These are phyloP conservation scores for Pseudomyrmex cubaensis DNA, from an alignment of 1,140 invertebrate genomes.

Conservation along the genomic window DNA sequence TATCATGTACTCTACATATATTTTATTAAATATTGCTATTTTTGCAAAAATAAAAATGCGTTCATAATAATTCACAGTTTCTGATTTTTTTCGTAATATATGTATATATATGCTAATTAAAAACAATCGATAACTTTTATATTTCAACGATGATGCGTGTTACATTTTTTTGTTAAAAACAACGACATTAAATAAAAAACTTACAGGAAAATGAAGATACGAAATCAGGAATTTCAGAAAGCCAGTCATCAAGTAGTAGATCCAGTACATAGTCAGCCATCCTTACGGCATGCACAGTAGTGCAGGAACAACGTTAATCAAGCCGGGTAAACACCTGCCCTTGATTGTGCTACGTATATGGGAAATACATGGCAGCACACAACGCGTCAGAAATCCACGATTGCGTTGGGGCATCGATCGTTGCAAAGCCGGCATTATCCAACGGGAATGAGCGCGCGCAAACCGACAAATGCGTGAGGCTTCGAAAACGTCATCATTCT, in stretches of 20 bases:
- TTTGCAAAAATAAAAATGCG: too few relatives aligned
- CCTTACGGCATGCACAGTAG: conserved; percentile 57
- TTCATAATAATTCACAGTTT: background rate
- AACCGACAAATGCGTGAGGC: conserved; percentile 62
- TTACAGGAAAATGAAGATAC: background rate
- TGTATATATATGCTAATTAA: background rate
- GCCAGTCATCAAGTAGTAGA: conserved; percentile 32
- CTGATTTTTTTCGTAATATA: background rate
- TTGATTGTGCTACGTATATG: conserved; percentile 78
- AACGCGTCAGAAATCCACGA: conserved; percentile 68
- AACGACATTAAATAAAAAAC: conserved; percentile 21
- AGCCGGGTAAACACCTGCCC: conserved; percentile 77
- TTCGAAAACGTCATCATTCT: conserved; percentile 16
- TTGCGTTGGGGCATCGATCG: conserved; percentile 75
- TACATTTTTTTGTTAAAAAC: conserved; percentile 15
- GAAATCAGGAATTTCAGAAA: conserved; percentile 55
- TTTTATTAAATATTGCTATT: background rate
- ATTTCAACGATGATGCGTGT: background rate
- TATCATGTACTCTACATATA: background rate
- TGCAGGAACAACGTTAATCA: conserved; percentile 78
- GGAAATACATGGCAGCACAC: conserved; percentile 70
- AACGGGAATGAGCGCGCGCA: conserved; percentile 62
- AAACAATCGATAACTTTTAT: background rate
- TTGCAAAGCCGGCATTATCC: conserved; percentile 68
- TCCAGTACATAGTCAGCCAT: conserved; percentile 58